Percentiles rank a stretch among this genome's conserved stretches.
phyloP scores from a whole-genome alignment of 2,888 invertebrate species.

The Chirona hameri region DNA sequence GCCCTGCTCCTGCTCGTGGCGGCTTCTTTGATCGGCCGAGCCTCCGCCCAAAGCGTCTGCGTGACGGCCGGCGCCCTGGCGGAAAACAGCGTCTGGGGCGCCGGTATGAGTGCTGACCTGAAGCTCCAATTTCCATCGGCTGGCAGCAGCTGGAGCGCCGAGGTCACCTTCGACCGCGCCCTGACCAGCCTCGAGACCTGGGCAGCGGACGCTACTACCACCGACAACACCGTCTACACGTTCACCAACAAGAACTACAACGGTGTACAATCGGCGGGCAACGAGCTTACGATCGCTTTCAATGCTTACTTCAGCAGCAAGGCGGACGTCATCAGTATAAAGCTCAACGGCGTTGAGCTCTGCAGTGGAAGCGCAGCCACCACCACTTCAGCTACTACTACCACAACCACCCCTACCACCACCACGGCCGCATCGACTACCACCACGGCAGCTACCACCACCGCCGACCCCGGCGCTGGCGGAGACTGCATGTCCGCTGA shows the following conservation, averaged over 20 bases:
- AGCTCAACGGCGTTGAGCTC: not conserved
- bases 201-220: constrained; percentile 28
- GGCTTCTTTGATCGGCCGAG: no score
- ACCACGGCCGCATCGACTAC: constrained; percentile 1
- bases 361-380: not conserved
- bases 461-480: constrained; percentile 26
- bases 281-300: constrained; percentile 12
- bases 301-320: constrained; percentile 10
- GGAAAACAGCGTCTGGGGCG: not conserved
- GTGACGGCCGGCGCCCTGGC: not conserved
- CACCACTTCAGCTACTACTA: not conserved
- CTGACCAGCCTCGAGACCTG: constrained; percentile 30
- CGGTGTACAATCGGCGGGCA: constrained; percentile 30
- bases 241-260: constrained; percentile 34
- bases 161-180: not conserved
- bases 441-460: constrained; percentile 12
- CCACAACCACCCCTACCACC: not conserved
- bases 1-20: no score
- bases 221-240: constrained; percentile 29
- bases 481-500: not conserved
- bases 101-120: constrained; percentile 4
- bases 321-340: not conserved
- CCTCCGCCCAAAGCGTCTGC: not conserved
- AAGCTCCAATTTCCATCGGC: not conserved
- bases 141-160: not conserved